Evolutionary conservation across 2,113 vertebrate genomes (phyloP).

Genomic region (Oreochromis aureus): DNA sequence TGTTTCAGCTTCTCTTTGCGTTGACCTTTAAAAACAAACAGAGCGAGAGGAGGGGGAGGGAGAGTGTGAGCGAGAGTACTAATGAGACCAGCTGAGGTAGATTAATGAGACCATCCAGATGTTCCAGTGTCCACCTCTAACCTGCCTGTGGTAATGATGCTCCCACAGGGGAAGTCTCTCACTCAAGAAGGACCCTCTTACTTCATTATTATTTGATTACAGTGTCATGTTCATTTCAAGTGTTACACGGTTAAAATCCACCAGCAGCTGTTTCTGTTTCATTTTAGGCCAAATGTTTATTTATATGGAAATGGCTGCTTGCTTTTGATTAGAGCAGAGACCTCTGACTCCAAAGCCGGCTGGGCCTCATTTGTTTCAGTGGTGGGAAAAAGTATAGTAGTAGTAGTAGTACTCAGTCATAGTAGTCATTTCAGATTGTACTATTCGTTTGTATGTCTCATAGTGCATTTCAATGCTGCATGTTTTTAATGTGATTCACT

Average conservation of each 20-base stretch:
- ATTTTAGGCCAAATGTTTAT: neutral
- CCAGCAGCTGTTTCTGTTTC: neutral
- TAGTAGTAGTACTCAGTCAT: neutral
- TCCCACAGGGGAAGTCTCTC: neutral
- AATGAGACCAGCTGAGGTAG: neutral
- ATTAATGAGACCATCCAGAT: conserved; percentile 40
- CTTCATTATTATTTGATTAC: neutral
- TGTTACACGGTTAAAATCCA: neutral
- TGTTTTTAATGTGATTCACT: neutral
- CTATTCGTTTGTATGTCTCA: neutral
- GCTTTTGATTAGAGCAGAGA: neutral
- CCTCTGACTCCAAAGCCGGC: neutral
- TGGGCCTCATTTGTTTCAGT: neutral
- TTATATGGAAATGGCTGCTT: neutral
- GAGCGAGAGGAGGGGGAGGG: neutral
- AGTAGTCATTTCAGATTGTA: neutral
- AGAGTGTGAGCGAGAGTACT: neutral
- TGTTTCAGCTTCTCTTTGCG: neutral
- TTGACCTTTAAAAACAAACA: neutral
- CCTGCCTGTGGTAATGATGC: neutral
- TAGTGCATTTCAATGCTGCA: neutral
- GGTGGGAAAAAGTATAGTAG: neutral
- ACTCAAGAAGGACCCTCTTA: neutral
- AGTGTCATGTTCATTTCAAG: neutral
- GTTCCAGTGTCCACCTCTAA: conserved; percentile 1